These are phyloP conservation scores for Melieria omissa DNA, from an alignment of 2,888 invertebrate genomes.

Conservation along the genomic window DNA sequence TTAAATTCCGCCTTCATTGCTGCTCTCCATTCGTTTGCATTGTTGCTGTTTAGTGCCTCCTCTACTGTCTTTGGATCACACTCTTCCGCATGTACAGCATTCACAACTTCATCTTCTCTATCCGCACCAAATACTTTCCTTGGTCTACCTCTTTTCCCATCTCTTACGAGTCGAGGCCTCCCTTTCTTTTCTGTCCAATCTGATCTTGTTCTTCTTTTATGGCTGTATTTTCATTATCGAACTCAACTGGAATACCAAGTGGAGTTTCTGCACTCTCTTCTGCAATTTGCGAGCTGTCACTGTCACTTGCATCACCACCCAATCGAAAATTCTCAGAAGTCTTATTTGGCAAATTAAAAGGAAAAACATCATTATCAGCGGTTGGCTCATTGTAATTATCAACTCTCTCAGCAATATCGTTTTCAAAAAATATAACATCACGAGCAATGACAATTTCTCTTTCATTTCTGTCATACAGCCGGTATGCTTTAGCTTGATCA, in stretches of 20 bases:
- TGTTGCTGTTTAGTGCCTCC: neutral
- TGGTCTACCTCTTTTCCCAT: conserved; percentile 1
- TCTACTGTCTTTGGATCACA: conserved; percentile 4
- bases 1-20: conserved; percentile 36
- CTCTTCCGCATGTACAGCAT: neutral
- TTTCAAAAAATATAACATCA: conserved; percentile 43
- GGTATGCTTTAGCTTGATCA: conserved; percentile 37
- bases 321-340: too few species aligned
- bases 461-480: conserved; percentile 35
- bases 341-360: too few species aligned
- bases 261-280: too few species aligned
- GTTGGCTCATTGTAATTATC: neutral
- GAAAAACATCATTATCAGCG: too few species aligned
- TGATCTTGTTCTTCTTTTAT: conserved; percentile 12
- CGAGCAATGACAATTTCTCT: conserved; percentile 36
- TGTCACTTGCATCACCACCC: too few species aligned
- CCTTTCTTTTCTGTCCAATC: neutral
- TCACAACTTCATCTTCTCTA: neutral
- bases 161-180: conserved; percentile 1
- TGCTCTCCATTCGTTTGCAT: conserved; percentile 3
- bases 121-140: neutral
- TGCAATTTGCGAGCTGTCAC: too few species aligned
- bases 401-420: neutral
- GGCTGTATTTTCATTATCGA: neutral
- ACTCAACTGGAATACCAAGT: too few species aligned